phyloP scores from a whole-genome alignment of 2,113 vertebrate genomes.

The Varanus komodoensis region DNA sequence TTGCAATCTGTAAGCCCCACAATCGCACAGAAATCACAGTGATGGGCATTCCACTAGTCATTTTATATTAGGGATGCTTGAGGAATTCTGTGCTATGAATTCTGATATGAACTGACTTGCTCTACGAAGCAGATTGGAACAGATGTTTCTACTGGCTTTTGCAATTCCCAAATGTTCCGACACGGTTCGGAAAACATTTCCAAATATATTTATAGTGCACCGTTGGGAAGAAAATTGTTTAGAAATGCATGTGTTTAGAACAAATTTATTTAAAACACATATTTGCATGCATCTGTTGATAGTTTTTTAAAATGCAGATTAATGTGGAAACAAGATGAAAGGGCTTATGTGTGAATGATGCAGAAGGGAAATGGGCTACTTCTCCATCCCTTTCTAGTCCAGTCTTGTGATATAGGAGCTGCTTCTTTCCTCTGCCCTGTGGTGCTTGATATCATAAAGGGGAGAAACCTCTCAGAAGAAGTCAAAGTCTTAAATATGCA shows the following conservation, averaged over 20 bases:
- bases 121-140: not conserved
- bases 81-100: not conserved
- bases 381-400: not conserved
- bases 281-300: no score
- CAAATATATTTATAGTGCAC: not conserved
- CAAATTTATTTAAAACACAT: not conserved
- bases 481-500: not conserved
- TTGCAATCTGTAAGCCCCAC: no score
- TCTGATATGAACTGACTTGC: not conserved
- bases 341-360: not conserved
- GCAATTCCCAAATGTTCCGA: not conserved
- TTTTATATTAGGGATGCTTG: not conserved
- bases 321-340: not conserved
- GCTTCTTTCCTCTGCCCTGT: not conserved
- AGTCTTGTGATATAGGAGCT: not conserved
- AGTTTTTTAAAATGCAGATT: not conserved
- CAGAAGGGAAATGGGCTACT: not conserved
- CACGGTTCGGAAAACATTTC: not conserved
- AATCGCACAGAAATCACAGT: not conserved
- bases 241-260: not conserved
- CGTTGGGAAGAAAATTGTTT: not conserved
- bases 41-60: not conserved
- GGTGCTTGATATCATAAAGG: not conserved
- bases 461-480: not conserved
- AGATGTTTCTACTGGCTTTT: not conserved